Evolutionary conservation across 64 coral and sea anemone genomes (phyloP).

Genomic region (Catalaphyllia jardinei): DNA sequence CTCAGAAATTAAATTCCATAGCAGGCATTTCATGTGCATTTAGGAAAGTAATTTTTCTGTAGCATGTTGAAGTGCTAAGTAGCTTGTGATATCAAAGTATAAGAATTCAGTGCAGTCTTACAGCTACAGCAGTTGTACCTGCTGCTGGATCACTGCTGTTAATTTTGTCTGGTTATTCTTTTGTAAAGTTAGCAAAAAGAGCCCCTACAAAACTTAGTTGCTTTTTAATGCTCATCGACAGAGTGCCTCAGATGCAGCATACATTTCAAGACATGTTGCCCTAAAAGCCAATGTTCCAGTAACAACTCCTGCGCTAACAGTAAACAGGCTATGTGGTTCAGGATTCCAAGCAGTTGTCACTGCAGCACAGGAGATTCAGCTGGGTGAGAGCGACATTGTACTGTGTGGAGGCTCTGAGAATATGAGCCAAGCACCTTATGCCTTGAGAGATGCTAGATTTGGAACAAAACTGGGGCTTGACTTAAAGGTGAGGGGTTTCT

Average conservation of each 20-base stretch:
- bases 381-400: conserved; percentile 92
- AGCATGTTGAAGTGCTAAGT: too few relatives aligned
- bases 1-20: too few relatives aligned
- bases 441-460: conserved; percentile 87
- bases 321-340: conserved; percentile 97
- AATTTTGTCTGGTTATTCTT: too few relatives aligned
- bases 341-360: conserved; percentile 92
- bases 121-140: too few relatives aligned
- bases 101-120: too few relatives aligned
- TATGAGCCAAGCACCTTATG: conserved; percentile 98
- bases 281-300: conserved; percentile 85
- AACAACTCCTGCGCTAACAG: conserved; percentile 72
- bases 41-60: too few relatives aligned
- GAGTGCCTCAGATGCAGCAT: conserved; percentile 89
- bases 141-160: too few relatives aligned
- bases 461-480: conserved; percentile 92
- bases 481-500: conserved; percentile 65
- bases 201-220: neutral
- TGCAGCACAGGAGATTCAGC: conserved; percentile 92
- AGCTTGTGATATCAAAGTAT: too few relatives aligned
- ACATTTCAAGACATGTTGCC: conserved; percentile 88
- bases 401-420: conserved; percentile 91
- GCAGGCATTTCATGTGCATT: too few relatives aligned
- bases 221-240: neutral
- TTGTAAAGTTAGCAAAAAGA: too few relatives aligned